Evolutionary conservation across 2,797 vertebrate genomes (phyloP), one percentile per base, ranked within the genome.

Genomic region (Decapterus maruadsi): DNA sequence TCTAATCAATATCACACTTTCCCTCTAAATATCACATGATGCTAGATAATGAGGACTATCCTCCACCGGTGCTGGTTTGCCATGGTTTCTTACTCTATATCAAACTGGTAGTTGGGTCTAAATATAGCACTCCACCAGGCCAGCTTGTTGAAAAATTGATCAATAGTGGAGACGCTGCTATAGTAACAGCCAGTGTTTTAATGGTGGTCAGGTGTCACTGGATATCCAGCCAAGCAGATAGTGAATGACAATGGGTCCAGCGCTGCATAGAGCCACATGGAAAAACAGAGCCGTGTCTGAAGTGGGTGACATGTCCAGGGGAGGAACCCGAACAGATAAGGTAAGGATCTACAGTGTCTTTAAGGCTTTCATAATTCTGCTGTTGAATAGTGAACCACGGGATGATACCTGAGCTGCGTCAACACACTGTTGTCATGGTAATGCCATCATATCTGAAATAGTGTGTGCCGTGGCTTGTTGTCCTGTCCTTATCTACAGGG

Each of bases 121-220:
- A 86, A 87, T 85, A 85, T 92, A 92, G 86, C 60, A 62, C 66
- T 72, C 58, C 57, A 43, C 68, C 59, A 46, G 84, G 83, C 82
- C 80, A 60, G 82, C 85, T 79, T 87, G 90, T 87, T 93, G 80
- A 93, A 93, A 94, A 89, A 92, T 94, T 89, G 75, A 93, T 91
- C 68, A 54, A 87, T 82, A 76, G 87, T 20, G 77, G 80, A 89
- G 88, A 84, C 34, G 91, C 89, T 92, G 85, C 90, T 92, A 93
- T 92, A 88, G 93, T 86, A 93, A 93, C 91, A 75, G 87, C 78
- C 68, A 17, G 66, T 48, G 81, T 88, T 80, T 83, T 88, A 83
- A 78, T 81, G 83, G 80, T 77, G 88, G 83, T 90, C 89, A 90
- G 87, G 91, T 93, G 90, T 90, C 90, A 89, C 66, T 19, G 82